Conservation (phyloP, 2,888 invertebrate genomes). For the Eudasyphora cyanicolor region DNA sequence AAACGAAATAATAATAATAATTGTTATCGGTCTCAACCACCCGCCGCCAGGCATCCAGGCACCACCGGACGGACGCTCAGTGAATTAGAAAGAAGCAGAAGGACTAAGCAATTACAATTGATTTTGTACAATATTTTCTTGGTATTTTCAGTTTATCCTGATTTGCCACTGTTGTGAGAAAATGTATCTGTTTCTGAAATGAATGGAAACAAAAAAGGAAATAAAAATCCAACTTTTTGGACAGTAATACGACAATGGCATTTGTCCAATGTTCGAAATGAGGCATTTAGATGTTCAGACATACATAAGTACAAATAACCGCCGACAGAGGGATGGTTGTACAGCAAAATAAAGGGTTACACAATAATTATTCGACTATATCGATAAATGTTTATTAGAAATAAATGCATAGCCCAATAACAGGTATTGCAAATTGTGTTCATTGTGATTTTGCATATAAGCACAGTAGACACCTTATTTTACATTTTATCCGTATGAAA, state of each 20-base stretch:
- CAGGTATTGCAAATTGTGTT: too few species aligned
- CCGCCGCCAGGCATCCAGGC: background rate
- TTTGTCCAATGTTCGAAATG: background rate
- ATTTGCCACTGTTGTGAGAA: conserved; percentile 37
- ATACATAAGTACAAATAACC: too few species aligned
- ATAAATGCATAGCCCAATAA: too few species aligned
- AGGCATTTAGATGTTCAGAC: background rate
- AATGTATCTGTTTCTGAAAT: conserved; percentile 55
- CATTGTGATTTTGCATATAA: too few species aligned
- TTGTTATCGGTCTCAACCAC: background rate
- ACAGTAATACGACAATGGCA: background rate
- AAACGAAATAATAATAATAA: conserved; percentile 9
- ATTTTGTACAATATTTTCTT: background rate
- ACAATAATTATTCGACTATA: too few species aligned
- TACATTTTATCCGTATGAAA: too few species aligned
- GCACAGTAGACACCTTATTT: too few species aligned
- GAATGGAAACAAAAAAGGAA: conserved; percentile 44
- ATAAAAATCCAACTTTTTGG: conserved; percentile 37
- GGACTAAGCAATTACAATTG: conserved; percentile 27
- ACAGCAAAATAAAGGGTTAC: too few species aligned
- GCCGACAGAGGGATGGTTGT: too few species aligned
- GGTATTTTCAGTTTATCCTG: background rate
- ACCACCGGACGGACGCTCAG: conserved; percentile 30
- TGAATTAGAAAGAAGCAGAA: conserved; percentile 18
- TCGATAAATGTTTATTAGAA: too few species aligned